Percentiles rank a stretch among this genome's conserved stretches.
phyloP scores from a whole-genome alignment of 1,140 invertebrate genomes.

The Sitodiplosis mosellana region DNA sequence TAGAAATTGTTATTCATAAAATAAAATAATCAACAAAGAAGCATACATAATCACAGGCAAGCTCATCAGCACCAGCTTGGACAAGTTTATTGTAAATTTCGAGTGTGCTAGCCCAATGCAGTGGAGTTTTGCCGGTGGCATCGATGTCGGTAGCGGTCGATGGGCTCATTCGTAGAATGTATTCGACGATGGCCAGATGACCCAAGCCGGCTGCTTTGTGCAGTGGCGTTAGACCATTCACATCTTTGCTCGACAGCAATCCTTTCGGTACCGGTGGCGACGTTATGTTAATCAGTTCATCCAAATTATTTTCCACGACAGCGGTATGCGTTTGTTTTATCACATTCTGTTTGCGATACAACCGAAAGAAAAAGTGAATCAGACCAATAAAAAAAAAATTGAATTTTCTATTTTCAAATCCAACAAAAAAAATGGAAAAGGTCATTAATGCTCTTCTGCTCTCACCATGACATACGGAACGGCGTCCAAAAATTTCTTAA shows the following conservation, averaged over 20 bases:
- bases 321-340: slow-evolving; percentile 65
- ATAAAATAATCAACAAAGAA: slow-evolving; percentile 4
- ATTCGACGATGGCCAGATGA: slow-evolving; percentile 46
- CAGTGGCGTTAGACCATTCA: slow-evolving; percentile 57
- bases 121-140: slow-evolving; percentile 67
- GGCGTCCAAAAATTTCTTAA: slow-evolving; percentile 63
- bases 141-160: slow-evolving; percentile 45
- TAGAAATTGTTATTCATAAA: not conserved
- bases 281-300: slow-evolving; percentile 42
- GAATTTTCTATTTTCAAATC: no score
- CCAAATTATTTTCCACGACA: slow-evolving; percentile 55
- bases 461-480: slow-evolving; percentile 75
- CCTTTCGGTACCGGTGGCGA: slow-evolving; percentile 49
- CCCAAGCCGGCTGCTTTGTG: slow-evolving; percentile 76
- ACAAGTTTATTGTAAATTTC: slow-evolving; percentile 53
- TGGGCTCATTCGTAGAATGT: slow-evolving; percentile 52
- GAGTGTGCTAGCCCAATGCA: slow-evolving; percentile 74
- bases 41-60: slow-evolving; percentile 63
- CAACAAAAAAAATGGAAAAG: not conserved
- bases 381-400: not conserved
- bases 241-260: slow-evolving; percentile 57
- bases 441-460: no score
- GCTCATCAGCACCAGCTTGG: slow-evolving; percentile 56
- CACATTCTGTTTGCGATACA: slow-evolving; percentile 35
- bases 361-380: slow-evolving; percentile 3